Evolutionary conservation across 2,888 invertebrate genomes (phyloP), one percentile per base, ranked within the genome.

Genomic region (Ernsta delagoae): DNA sequence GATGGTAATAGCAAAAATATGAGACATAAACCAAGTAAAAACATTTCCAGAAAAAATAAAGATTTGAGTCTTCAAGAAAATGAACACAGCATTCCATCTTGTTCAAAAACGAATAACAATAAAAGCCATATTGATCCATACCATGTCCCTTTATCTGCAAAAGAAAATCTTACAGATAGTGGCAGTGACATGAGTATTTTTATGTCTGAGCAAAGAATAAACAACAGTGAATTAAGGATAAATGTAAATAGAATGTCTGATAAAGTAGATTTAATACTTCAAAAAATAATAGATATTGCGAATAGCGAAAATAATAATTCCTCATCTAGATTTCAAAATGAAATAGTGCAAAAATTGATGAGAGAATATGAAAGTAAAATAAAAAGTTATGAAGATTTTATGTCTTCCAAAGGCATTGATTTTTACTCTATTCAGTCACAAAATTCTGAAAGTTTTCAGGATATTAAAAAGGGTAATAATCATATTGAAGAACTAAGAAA

Each of bases 311-410:
- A 72, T 70, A 77, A 60, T 65, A 63, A 61, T 59, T 72, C 57
- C 64, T 56, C 71, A 7, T 72, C 72, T 56, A 75, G 75, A 65
- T 79, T 84, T 69, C 84, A 89, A 73, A 82, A 77, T 73, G 84
- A 85, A 56, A 79, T 92, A 70, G 77, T 85, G 57, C 81, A 85
- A 72, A 92, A 92, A 72, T 77, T 92, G 41, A 73, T 92, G 24
- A 70, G 71, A 59, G 92, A 92, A 78, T 92, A 92, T 87, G 92
- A 92, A 79, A 84, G 77, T 67, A 92, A 90, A 83, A 91, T 92
- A 60, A 87, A 84, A 75, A 69, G 72, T 4, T 90, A 90, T 82
- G 90, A 91, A 83, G 77, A 86, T n/a, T 71, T 87, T 60, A 75
- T 90, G 3, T 79, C 78, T 70, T 71, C 76, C 65, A 83, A 83